Conservation (phyloP, 2,888 invertebrate species). For the Deilephila porcellus region DNA sequence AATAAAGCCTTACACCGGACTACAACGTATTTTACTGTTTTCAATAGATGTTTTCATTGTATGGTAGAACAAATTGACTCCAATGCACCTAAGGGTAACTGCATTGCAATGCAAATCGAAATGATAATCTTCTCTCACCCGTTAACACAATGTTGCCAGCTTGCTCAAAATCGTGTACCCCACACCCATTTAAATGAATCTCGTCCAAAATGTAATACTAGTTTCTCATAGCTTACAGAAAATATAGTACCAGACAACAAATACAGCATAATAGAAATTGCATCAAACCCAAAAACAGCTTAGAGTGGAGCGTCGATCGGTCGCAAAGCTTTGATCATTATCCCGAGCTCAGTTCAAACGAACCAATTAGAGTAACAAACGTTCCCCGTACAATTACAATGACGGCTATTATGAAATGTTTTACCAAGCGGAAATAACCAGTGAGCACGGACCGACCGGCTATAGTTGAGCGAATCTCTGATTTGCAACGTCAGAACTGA, state of each 20-base stretch:
- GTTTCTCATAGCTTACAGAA: not conserved
- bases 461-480: not conserved
- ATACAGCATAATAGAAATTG: not conserved
- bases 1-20: too few relatives aligned
- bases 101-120: too few relatives aligned
- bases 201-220: too few relatives aligned
- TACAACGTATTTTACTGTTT: too few relatives aligned
- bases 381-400: conserved; percentile 16
- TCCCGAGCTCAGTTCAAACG: conserved; percentile 45
- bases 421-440: conserved; percentile 58
- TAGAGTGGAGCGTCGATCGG: conserved; percentile 48
- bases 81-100: too few relatives aligned
- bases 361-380: conserved; percentile 57
- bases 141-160: too few relatives aligned
- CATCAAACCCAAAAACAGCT: conserved; percentile 43
- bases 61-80: too few relatives aligned
- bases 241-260: too few relatives aligned
- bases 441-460: conserved; percentile 42
- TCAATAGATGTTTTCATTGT: too few relatives aligned
- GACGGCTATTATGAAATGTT: conserved; percentile 56
- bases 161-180: too few relatives aligned
- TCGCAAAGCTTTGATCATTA: conserved; percentile 65
- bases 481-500: not conserved
- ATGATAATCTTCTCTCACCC: too few relatives aligned
- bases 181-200: too few relatives aligned